phyloP scores from a whole-genome alignment of 2,888 invertebrate species.

The Stegophylla sp. region DNA sequence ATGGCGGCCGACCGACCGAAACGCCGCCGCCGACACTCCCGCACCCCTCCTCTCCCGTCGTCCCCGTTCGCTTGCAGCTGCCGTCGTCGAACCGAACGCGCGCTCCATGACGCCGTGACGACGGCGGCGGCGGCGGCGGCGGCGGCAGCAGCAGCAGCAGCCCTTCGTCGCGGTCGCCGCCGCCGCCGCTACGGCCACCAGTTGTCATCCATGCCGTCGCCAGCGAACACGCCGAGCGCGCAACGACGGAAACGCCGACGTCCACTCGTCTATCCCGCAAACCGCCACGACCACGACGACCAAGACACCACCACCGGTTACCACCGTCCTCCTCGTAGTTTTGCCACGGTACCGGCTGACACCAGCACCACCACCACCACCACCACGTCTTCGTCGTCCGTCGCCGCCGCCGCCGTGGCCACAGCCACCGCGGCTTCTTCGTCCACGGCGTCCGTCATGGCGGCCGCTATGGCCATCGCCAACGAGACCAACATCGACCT shows the following conservation, averaged over 20 bases:
- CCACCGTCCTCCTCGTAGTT: no score
- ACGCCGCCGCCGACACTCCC: slow-evolving; percentile 28
- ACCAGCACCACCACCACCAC: slow-evolving; percentile 13
- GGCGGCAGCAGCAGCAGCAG: slow-evolving; percentile 47
- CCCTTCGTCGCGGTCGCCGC: slow-evolving; percentile 44
- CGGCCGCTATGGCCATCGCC: slow-evolving; percentile 48
- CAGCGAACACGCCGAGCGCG: slow-evolving; percentile 52
- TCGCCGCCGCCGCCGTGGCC: background rate
- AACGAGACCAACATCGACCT: slow-evolving; percentile 50
- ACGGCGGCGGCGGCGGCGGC: no score
- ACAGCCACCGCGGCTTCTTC: slow-evolving; percentile 23
- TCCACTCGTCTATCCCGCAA: no score
- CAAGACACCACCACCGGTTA: no score
- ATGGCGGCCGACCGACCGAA: slow-evolving; percentile 58
- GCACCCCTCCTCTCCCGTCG: background rate
- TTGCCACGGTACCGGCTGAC: slow-evolving; percentile 35
- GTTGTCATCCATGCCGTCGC: slow-evolving; percentile 58
- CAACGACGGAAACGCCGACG: slow-evolving; percentile 16
- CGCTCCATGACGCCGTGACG: slow-evolving; percentile 48
- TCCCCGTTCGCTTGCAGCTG: slow-evolving; percentile 41
- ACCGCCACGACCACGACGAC: background rate
- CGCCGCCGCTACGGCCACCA: slow-evolving; percentile 31
- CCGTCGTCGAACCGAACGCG: slow-evolving; percentile 55
- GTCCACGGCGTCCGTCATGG: slow-evolving; percentile 35
- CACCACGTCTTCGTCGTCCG: background rate